Base-by-base conservation (phyloP, 2,113 vertebrate genomes). In the Paramisgurnus dabryanus region DNA sequence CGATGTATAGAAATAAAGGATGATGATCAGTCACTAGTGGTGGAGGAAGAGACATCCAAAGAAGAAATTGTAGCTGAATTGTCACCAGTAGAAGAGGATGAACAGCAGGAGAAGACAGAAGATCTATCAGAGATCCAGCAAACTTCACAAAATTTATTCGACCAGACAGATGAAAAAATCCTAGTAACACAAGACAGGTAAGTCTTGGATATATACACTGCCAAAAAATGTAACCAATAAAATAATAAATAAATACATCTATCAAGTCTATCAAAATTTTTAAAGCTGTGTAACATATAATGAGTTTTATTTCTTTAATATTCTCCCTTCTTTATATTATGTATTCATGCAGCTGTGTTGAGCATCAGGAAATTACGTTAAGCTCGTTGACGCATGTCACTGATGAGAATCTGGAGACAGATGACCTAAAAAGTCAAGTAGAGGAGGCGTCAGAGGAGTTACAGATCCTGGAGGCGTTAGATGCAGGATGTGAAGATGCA, bases 401-500 rank as follows among this genome's bases (percentile, higher is more conserved):
- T 0, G 88, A 89, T 45, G 93, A 91, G 86, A 79, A 86, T 45
- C 70, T 81, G 68, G 57, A 80, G 47, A 92, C 91, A 69, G 92
- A 95, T 34, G 90, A 92, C 69, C 88, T 84, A 65, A 95, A 93
- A 78, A 94, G 89, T 85, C 85, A 89, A 55, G 87, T 90, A 83
- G 92, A 93, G 4, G 61, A 67, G 70, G 79, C 6, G 1, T 67
- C 63, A 0, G 41, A 49, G 67, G 85, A 86, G 63, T n/a, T n/a
- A 18, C 17, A 18, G n/a, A n/a, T 58, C 6, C 17, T n/a, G 76
- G 73, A 81, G 43, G 77, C 73, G 55, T 70, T 57, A 13, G 61
- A 66, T 8, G n/a, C 47, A 61, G 58, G 22, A 41, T 3, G 11
- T 17, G 47, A 78, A 43, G 60, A 45, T 50, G 66, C 34, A 55